phyloP scores from a whole-genome alignment of 2,113 vertebrate species.

The Oceanites oceanicus region DNA sequence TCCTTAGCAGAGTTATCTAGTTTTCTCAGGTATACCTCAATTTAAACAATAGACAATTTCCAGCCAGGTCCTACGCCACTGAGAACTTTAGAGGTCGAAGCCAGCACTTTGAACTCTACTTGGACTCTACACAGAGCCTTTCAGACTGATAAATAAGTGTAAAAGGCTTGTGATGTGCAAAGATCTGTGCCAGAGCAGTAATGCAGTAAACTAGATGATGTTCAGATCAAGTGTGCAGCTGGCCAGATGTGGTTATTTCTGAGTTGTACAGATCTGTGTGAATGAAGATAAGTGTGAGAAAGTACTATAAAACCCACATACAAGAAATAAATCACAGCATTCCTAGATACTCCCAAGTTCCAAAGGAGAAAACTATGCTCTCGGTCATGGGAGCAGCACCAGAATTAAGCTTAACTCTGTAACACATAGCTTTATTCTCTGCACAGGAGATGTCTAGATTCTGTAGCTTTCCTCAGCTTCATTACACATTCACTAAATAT shows the following conservation, averaged over 20 bases:
- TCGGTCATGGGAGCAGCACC: fast-evolving
- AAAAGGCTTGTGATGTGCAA: not conserved
- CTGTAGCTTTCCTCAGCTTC: not conserved
- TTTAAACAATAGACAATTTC: not conserved
- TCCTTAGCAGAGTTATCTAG: not conserved
- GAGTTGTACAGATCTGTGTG: not conserved
- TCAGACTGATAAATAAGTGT: not conserved
- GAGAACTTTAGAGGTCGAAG: not conserved
- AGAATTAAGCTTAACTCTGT: not conserved
- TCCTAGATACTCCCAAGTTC: not conserved
- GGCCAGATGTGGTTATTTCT: not conserved
- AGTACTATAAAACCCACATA: not conserved
- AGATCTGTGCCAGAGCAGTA: not conserved
- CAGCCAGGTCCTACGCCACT: not conserved
- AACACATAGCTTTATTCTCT: not conserved
- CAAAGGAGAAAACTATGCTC: not conserved
- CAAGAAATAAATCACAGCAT: not conserved
- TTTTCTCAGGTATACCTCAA: not conserved
- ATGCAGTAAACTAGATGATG: not conserved
- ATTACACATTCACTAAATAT: not conserved
- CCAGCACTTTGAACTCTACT: not conserved
- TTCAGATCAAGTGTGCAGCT: fast-evolving
- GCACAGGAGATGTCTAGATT: not conserved
- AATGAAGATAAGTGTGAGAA: not conserved
- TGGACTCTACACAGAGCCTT: not conserved